Conservation (phyloP, 2,888 invertebrate genomes). For the Meloe dianella region DNA sequence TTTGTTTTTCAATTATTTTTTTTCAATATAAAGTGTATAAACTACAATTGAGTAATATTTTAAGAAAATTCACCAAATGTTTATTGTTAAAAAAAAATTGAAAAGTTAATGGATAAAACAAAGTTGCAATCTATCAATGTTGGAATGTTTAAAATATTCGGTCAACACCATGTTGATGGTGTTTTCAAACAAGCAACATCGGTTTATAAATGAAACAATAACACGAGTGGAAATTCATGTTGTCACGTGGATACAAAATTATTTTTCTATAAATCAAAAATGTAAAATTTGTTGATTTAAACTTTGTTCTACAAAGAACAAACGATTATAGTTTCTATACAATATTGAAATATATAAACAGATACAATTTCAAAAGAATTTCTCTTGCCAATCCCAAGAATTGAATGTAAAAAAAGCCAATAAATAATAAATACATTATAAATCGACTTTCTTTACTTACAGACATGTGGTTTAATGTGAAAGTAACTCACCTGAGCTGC, state of each 20-base stretch:
- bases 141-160: conserved; percentile 5
- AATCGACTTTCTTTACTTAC: not conserved
- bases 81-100: not conserved
- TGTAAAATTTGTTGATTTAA: not conserved
- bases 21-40: too few species aligned
- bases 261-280: not conserved
- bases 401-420: not conserved
- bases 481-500: conserved; percentile 58
- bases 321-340: not conserved
- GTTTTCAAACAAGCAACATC: not conserved
- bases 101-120: not conserved
- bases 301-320: not conserved
- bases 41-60: not conserved
- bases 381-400: not conserved
- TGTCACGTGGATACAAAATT: not conserved
- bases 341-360: not conserved
- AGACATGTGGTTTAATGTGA: too few species aligned
- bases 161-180: conserved; percentile 3
- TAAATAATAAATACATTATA: not conserved
- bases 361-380: not conserved
- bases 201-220: not conserved
- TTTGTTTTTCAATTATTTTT: too few species aligned
- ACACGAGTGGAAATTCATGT: not conserved
- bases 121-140: not conserved
- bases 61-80: conserved; percentile 5